Evolutionary conservation across 2,113 vertebrate species (phyloP).

Genomic region (Nothobranchius kuhntae): DNA sequence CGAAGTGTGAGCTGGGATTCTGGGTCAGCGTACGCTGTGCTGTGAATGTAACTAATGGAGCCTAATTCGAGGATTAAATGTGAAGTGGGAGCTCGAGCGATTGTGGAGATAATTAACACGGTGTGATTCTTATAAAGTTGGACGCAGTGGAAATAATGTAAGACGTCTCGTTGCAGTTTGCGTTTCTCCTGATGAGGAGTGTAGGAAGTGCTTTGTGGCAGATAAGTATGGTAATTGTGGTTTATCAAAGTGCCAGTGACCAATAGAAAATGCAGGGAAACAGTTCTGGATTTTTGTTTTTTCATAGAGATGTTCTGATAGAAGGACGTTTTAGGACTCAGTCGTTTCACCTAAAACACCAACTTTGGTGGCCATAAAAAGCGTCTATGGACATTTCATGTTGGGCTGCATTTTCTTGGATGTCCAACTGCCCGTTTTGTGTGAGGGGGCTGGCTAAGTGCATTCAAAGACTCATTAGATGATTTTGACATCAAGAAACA

Average conservation of each 20-base stretch:
- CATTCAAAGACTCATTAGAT: no score
- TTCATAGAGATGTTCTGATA: no score
- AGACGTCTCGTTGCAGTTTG: slow-evolving; percentile 22
- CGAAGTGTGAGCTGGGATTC: slow-evolving; percentile 39
- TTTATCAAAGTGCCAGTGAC: slow-evolving; percentile 11
- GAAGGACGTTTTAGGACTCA: no score
- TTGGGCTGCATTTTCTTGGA: no score
- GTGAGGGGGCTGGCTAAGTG: no score
- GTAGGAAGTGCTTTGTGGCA: slow-evolving; percentile 17
- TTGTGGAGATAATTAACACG: slow-evolving; percentile 47
- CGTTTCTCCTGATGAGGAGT: slow-evolving; percentile 21
- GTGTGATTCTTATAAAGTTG: slow-evolving; percentile 40
- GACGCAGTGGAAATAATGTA: slow-evolving; percentile 42
- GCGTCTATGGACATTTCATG: no score
- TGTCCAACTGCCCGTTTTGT: no score
- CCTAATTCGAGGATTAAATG: slow-evolving; percentile 58
- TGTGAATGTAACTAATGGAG: slow-evolving; percentile 53
- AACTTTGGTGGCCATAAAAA: no score
- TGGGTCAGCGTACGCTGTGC: slow-evolving; percentile 28
- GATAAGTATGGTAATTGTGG: background rate
- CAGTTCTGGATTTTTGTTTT: no score
- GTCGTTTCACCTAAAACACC: no score
- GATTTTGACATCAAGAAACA: no score
- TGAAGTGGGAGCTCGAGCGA: slow-evolving; percentile 47
- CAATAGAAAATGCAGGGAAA: background rate